A percentile compares a stretch with the other conserved stretches of the same genome.
These are phyloP conservation scores for Diplodus sargus DNA, from an alignment of 2,797 vertebrate genomes.

Conservation along the genomic window DNA sequence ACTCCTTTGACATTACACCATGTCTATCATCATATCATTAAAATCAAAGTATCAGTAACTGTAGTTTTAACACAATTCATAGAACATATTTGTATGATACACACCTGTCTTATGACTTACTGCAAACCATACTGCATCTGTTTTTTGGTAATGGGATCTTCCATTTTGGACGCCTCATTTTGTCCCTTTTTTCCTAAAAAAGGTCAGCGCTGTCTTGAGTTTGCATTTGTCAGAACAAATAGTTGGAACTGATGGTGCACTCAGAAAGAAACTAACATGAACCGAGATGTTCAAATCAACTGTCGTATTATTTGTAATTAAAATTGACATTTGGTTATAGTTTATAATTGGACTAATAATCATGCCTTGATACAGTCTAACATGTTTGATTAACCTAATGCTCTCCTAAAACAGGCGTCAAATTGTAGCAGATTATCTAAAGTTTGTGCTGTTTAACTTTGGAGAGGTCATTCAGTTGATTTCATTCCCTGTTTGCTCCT, in stretches of 20 bases:
- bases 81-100: neutral
- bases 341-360: constrained; percentile 29
- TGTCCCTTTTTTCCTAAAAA: neutral
- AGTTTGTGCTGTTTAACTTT: constrained; percentile 42
- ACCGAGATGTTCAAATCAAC: neutral
- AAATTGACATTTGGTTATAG: constrained; percentile 10
- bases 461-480: constrained; percentile 59
- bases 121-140: neutral
- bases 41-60: neutral
- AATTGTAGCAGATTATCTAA: constrained; percentile 43
- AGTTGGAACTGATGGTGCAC: neutral
- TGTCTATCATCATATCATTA: too few species aligned
- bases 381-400: constrained; percentile 34
- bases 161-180: neutral
- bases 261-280: neutral
- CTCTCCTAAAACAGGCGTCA: constrained; percentile 23
- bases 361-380: neutral
- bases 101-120: neutral
- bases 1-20: too few species aligned
- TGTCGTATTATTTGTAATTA: constrained; percentile 2
- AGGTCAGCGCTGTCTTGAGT: constrained; percentile 20
- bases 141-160: neutral
- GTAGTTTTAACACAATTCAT: neutral
- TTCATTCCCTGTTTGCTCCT: constrained; percentile 43
- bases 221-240: constrained; percentile 1